A percentile compares a stretch with the other conserved stretches of the same genome.
Conservation (phyloP, 2,113 vertebrate species). For the Crypturellus undulatus region DNA sequence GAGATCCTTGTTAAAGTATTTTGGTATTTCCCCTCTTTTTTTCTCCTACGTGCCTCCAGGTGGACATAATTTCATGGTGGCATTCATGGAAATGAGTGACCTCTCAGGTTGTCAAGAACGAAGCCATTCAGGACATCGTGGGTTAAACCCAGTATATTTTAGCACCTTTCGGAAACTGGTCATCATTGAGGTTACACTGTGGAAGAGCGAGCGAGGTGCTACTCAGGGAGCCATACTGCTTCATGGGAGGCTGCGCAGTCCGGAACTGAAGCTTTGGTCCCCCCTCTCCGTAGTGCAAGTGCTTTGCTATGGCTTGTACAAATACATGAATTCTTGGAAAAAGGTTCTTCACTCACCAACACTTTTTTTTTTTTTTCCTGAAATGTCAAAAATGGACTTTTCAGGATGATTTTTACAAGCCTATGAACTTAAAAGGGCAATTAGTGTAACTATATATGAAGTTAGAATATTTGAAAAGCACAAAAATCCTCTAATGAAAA, state of each 20-base stretch:
- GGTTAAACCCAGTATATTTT: not conserved
- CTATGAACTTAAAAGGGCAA: not conserved
- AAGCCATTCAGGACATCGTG: not conserved
- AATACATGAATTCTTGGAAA: not conserved
- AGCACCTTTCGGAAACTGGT: not conserved
- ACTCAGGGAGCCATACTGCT: not conserved
- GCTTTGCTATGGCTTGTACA: not conserved
- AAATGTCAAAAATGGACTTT: not conserved
- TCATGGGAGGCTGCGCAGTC: slow-evolving; percentile 21
- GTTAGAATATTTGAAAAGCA: not conserved
- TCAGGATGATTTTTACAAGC: not conserved
- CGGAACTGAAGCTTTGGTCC: not conserved
- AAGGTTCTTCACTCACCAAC: not conserved
- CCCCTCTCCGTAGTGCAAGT: not conserved
- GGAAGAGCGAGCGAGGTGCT: slow-evolving; percentile 26
- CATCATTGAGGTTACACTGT: slow-evolving; percentile 4
- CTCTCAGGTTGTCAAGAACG: not conserved
- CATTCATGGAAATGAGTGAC: not conserved
- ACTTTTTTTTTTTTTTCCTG: not conserved
- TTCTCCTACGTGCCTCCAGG: not conserved
- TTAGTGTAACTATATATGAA: not conserved
- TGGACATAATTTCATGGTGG: not conserved
- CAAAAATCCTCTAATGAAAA: not conserved
- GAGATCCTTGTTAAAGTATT: not conserved
- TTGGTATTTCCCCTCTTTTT: not conserved